Base-by-base conservation (phyloP, 2,888 invertebrate species). In the Thelaira solivaga region DNA sequence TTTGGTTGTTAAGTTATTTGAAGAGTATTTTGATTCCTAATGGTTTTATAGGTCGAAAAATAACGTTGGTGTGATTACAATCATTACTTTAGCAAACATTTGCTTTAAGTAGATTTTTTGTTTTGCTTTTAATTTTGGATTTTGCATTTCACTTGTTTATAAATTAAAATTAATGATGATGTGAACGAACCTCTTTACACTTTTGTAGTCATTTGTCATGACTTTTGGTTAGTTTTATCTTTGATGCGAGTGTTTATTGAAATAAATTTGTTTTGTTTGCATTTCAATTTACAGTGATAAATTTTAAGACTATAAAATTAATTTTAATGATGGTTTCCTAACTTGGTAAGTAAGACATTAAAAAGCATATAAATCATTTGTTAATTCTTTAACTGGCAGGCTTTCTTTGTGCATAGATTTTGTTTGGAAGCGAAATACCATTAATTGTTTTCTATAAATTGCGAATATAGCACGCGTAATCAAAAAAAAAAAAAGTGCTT, bases 81-180 rank as follows among this genome's bases (percentile, higher is more conserved):
- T 74, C 78, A 64, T 74, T 78, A 69, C n/a, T 59, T 61, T 65
- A 65, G 26, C 45, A 53, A 39, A 7, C 55, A 64, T 47, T 72
- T 55, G 31, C 61, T 41, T 4, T n/a, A 18, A 24, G 39, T 8
- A 41, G 2, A 24, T 51, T 41, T 29, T 10, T 34, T 53, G 4
- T 26, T 22, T 6, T 18, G 34, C 18, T 20, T 5, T 49, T 20
- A 29, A 13, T 49, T 49, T 61, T n/a, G n/a, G 7, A 36, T 57
- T 78, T 73, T 73, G 49, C 51, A 57, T 68, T 78, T 64, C 22
- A 64, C 64, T 73, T 69, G 45, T 43, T 67, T 74, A 47, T 74
- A 74, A 78, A 78, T 78, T 78, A 74, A 78, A 74, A 78, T 78
- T 78, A 74, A 78, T 78, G 78, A 78, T 78, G 69, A 74, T 71